phyloP scores from a whole-genome alignment of 1,140 invertebrate genomes.

The Chelonus insularis region DNA sequence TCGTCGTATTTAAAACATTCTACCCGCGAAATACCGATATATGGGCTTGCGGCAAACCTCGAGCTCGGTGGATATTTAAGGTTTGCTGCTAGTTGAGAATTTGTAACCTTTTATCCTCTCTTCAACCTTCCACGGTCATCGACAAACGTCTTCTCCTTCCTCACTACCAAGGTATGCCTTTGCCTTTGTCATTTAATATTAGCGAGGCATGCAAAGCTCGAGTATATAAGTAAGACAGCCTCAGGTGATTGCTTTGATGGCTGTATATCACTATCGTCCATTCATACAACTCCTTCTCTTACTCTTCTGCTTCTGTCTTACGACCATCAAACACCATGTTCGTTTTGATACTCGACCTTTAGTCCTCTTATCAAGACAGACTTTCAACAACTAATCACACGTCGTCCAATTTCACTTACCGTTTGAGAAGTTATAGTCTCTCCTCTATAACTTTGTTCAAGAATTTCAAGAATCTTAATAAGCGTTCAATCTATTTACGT shows the following conservation, averaged over 20 bases:
- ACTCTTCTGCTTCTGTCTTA: no score
- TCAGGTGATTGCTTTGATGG: constrained; percentile 59
- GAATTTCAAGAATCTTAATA: not conserved
- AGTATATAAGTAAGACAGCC: constrained; percentile 48
- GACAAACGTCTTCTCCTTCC: not conserved
- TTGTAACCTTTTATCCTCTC: constrained; percentile 35
- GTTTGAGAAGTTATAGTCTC: not conserved
- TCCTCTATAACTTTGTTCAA: not conserved
- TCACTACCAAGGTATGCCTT: constrained; percentile 54
- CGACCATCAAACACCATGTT: not conserved
- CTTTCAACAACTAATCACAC: no score
- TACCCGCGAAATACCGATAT: constrained; percentile 56
- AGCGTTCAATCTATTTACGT: not conserved
- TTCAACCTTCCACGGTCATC: not conserved
- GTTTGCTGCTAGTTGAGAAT: constrained; percentile 53
- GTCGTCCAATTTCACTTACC: no score
- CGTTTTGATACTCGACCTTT: constrained; percentile 10
- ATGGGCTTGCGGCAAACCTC: constrained; percentile 33
- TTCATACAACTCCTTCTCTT: not conserved
- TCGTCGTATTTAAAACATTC: constrained; percentile 55
- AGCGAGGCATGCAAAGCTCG: constrained; percentile 55
- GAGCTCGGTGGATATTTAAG: constrained; percentile 48
- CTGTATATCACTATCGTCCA: constrained; percentile 31
- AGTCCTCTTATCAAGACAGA: not conserved
- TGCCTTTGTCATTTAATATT: constrained; percentile 62